Conservation (phyloP, 2,888 invertebrate genomes). For the Geophilus truncorum region DNA sequence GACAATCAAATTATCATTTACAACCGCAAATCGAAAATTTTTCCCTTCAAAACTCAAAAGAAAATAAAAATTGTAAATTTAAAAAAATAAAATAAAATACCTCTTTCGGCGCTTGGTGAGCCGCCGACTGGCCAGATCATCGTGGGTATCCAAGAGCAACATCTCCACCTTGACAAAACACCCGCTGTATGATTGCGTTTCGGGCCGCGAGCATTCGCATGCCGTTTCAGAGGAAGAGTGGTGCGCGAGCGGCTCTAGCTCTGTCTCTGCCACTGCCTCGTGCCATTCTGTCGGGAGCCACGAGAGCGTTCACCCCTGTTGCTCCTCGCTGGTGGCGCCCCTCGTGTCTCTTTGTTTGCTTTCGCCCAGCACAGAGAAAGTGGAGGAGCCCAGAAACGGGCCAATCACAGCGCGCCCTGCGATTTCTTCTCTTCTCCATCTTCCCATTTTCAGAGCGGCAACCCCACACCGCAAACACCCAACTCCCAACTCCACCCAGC, state of each 20-base stretch:
- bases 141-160: background rate
- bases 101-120: background rate
- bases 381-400: background rate
- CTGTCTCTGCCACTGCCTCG: background rate
- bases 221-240: background rate
- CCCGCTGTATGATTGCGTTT: background rate
- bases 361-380: background rate
- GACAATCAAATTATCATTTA: background rate
- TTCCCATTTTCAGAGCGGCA: background rate
- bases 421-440: background rate
- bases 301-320: slow-evolving; percentile 12
- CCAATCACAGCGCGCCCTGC: background rate
- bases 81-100: background rate
- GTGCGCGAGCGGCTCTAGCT: background rate
- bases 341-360: slow-evolving; percentile 5
- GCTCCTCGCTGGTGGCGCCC: slow-evolving; percentile 16
- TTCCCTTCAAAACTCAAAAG: background rate
- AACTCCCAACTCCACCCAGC: too few relatives aligned
- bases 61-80: background rate
- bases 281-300: slow-evolving; percentile 20
- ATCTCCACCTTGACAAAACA: background rate
- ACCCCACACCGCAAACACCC: too few relatives aligned
- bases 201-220: background rate
- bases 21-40: background rate
- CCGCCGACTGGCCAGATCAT: background rate